A percentile compares a stretch with the other conserved stretches of the same genome.
These are phyloP conservation scores for Megalonaias nervosa DNA, from an alignment of 1,140 invertebrate species.

Conservation along the genomic window DNA sequence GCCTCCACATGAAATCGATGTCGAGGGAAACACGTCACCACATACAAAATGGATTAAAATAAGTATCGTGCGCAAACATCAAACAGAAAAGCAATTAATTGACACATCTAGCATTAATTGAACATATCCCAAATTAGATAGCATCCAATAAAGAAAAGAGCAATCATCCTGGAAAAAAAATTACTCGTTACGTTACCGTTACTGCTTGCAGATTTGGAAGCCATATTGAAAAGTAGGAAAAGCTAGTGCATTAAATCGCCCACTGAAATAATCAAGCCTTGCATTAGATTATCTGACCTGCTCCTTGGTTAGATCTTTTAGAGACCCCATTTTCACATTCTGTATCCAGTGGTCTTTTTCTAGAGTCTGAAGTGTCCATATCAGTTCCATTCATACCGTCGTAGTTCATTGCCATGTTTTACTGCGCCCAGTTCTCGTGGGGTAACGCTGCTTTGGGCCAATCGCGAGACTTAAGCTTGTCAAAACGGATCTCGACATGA, in stretches of 20 bases:
- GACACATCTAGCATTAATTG: slow-evolving; percentile 16
- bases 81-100: slow-evolving; percentile 18
- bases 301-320: slow-evolving; percentile 90
- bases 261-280: slow-evolving; percentile 37
- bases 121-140: slow-evolving; percentile 32
- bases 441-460: slow-evolving; percentile 46
- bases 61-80: slow-evolving; percentile 13
- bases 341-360: slow-evolving; percentile 89
- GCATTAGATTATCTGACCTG: slow-evolving; percentile 76
- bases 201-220: slow-evolving; percentile 57
- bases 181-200: slow-evolving; percentile 35
- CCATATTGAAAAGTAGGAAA: slow-evolving; percentile 63
- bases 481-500: slow-evolving; percentile 10
- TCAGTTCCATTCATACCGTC: slow-evolving; percentile 69
- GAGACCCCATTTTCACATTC: slow-evolving; percentile 89
- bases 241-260: slow-evolving; percentile 35
- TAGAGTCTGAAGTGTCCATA: slow-evolving; percentile 71
- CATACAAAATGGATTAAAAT: slow-evolving; percentile 27
- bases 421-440: slow-evolving; percentile 65
- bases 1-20: slow-evolving; percentile 58
- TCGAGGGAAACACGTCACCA: slow-evolving; percentile 44
- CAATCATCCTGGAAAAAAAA: slow-evolving; percentile 48
- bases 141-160: slow-evolving; percentile 32
- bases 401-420: slow-evolving; percentile 67
- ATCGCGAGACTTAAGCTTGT: slow-evolving; percentile 29